These are phyloP conservation scores for Ibidorhyncha struthersii DNA, from an alignment of 2,113 vertebrate species.

Conservation along the genomic window DNA sequence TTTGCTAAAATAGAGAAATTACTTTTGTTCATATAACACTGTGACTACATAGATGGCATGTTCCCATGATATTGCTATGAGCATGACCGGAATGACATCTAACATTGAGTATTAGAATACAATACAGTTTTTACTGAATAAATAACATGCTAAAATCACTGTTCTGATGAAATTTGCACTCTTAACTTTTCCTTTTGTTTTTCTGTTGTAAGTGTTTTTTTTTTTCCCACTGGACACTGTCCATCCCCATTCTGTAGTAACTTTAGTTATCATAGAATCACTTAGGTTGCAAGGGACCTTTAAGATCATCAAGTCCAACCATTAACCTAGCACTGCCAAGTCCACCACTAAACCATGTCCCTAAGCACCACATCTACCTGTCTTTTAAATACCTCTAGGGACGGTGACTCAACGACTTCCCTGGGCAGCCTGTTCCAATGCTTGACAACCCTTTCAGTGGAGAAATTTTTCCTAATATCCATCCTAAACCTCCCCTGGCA, in stretches of 20 bases:
- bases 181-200: neutral
- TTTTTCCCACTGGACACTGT: neutral
- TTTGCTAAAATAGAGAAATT: neutral
- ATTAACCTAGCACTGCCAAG: too few species aligned
- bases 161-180: neutral
- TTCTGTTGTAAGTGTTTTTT: neutral
- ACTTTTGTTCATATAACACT: neutral
- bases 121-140: neutral
- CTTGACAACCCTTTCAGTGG: too few species aligned
- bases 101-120: neutral
- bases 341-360: too few species aligned
- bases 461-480: too few species aligned
- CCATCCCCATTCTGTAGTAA: neutral
- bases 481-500: too few species aligned
- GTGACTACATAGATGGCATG: neutral
- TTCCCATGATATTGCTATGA: neutral
- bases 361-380: too few species aligned
- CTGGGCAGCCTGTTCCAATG: too few species aligned
- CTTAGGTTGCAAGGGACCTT: too few species aligned
- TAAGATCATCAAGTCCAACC: too few species aligned
- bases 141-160: neutral
- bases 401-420: too few species aligned
- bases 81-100: neutral
- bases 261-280: neutral
- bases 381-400: too few species aligned